A percentile compares a stretch with the other conserved stretches of the same genome.
Conservation (phyloP, 2,888 invertebrate genomes). For the Xestobium rufovillosum region DNA sequence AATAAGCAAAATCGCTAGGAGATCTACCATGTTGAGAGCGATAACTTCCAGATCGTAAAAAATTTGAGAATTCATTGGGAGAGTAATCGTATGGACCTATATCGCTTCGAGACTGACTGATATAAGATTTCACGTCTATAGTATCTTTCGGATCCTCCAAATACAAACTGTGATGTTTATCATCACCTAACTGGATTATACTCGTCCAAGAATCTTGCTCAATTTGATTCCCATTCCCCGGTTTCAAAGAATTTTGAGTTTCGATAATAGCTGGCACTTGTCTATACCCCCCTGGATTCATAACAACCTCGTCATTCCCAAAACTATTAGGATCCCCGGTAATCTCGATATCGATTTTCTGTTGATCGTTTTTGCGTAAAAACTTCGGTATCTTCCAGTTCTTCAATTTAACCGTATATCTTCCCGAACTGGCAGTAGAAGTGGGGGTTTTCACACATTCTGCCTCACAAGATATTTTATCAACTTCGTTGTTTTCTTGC, state of each 20-base stretch:
- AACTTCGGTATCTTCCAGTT: constrained; percentile 66
- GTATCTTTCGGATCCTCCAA: constrained; percentile 46
- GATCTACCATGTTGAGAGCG: constrained; percentile 60
- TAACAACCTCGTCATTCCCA: constrained; percentile 1
- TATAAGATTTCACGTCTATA: constrained; percentile 64
- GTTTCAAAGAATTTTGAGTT: constrained; percentile 24
- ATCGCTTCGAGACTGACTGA: constrained; percentile 66
- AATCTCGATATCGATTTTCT: constrained; percentile 35
- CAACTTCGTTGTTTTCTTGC: constrained; percentile 47
- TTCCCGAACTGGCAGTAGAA: constrained; percentile 56
- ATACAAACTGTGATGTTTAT: constrained; percentile 21
- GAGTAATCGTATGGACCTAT: constrained; percentile 45
- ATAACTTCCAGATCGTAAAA: constrained; percentile 63
- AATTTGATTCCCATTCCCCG: constrained; percentile 22
- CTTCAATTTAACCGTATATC: constrained; percentile 48
- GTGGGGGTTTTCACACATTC: constrained; percentile 58
- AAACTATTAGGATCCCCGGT: too few relatives aligned
- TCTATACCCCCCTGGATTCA: constrained; percentile 47
- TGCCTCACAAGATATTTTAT: constrained; percentile 40
- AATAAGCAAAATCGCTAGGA: constrained; percentile 41
- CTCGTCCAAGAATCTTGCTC: constrained; percentile 27
- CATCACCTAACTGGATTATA: constrained; percentile 24
- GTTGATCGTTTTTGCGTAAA: constrained; percentile 51
- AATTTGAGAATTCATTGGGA: constrained; percentile 47
- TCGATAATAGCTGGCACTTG: constrained; percentile 55